A percentile compares a stretch with the other conserved stretches of the same genome.
phyloP scores from a whole-genome alignment of 2,113 vertebrate species.

The Columba janthina region DNA sequence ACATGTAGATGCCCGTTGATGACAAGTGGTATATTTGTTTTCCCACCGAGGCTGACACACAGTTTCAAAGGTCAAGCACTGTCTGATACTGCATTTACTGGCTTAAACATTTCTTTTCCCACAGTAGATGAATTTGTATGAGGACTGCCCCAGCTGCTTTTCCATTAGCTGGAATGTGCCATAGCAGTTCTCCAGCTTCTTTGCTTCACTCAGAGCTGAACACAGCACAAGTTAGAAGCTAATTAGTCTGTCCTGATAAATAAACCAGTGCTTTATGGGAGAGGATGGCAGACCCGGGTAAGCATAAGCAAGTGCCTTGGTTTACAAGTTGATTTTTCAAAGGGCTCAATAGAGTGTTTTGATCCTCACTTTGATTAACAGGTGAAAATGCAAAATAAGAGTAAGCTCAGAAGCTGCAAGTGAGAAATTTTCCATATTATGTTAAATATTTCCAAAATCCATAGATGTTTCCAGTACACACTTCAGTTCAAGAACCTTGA shows the following conservation, averaged over 20 bases:
- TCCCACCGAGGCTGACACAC: slow-evolving; percentile 76
- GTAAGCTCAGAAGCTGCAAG: rapidly evolving
- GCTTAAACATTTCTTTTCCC: slow-evolving; percentile 69
- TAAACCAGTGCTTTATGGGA: not conserved
- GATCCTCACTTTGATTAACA: not conserved
- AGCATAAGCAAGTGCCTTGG: not conserved
- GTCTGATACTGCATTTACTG: slow-evolving; percentile 65
- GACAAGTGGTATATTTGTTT: slow-evolving; percentile 77
- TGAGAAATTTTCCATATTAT: not conserved
- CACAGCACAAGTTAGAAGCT: slow-evolving; percentile 20
- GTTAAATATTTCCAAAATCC: not conserved
- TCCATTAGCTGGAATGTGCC: slow-evolving; percentile 50
- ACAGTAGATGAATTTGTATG: slow-evolving; percentile 59
- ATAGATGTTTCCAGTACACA: not conserved
- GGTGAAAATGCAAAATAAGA: not conserved
- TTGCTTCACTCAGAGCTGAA: slow-evolving; percentile 27
- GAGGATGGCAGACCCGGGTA: not conserved
- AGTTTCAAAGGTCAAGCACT: slow-evolving; percentile 75
- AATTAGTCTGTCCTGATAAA: slow-evolving; percentile 1
- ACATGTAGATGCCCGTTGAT: slow-evolving; percentile 38
- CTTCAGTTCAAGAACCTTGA: not conserved
- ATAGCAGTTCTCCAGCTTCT: slow-evolving; percentile 49
- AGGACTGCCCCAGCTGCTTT: slow-evolving; percentile 61
- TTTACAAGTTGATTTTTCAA: not conserved
- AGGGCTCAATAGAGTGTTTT: not conserved